Base-by-base conservation (phyloP, 2,888 invertebrate genomes). In the Chrysina gloriosa region DNA sequence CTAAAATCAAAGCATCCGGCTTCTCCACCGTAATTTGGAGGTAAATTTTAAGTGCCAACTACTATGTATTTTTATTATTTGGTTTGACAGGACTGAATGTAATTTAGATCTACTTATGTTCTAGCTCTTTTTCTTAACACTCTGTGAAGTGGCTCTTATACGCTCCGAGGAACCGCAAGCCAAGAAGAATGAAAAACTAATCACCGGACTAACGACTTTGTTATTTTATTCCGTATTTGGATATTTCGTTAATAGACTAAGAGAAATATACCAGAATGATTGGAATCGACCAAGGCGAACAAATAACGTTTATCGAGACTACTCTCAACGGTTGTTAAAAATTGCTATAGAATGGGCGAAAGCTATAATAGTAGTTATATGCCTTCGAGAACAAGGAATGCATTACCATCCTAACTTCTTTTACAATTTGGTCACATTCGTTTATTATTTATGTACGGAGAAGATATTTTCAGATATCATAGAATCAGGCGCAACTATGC, bases 291-390 rank as follows among this genome's bases (percentile, higher is more conserved):
- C 70, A 4, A 58, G 66, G 50, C 67, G 70, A 1, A 63, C 74
- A 6, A 67, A 72, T 1, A 61, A 52, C 7, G 9, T 58, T 3
- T 64, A 65, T 39, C 63, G 69, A 39, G 74, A 77, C 58, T 75
- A 76, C 23, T 23, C 80, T 0, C 77, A 78, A 68, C 77, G 78
- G 74, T 19, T 82, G 1, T 73, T 90, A 3, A 91, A 90, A 81
- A 88, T 92, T 50, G 88, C 91, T 0, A 84, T 93, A 47, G 92
- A 93, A 80, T 92, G 92, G 90, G 90, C 91, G 7, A 93, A 93
- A 82, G 91, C 91, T 0, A 88, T 92, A 36, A 74, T 82, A 2
- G 76, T 82, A 3, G 79, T 83, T 2, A 48, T 92, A 23, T 92
- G 91, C 29, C 80, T 92, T 65, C 89, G 90, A 77, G 91, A 92